Base-by-base conservation (phyloP, 2,888 invertebrate species). In the Pachliopta kotzebuea region DNA sequence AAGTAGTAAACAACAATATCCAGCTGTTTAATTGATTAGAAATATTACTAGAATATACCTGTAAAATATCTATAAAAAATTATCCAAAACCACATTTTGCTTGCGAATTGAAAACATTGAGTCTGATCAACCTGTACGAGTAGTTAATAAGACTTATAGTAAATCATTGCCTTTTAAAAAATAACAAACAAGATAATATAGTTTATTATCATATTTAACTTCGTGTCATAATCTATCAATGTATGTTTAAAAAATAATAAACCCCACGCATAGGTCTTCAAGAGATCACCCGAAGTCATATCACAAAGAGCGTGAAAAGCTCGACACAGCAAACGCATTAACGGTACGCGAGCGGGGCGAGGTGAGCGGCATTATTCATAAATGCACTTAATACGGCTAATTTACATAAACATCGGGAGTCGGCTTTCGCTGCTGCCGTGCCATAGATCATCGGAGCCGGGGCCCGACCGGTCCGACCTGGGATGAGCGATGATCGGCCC, bases 401-500 rank as follows among this genome's bases (percentile, higher is more conserved):
- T 75, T 74, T 75, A 69, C 75, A 75, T 75, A 74, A 74, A 74
- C 74, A 72, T 65, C 71, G 67, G 60, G 59, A 58, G 66, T 65
- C 62, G 68, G 69, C 70, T 71, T 69, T 68, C 72, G 68, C 70
- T 68, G 64, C 60, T 58, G 66, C 60, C 42, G 56, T 59, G 49
- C 65, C 60, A 74, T 75, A 70, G 72, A 72, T 76, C 76, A 74
- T 73, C 68, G 66, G 54, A 60, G 63, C 69, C 57, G 50, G 59
- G 26, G 65, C 52, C 66, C 52, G 65, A 66, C 64, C 62, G 70
- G 65, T 64, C 60, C 60, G 62, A 65, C 61, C 67, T 62, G 62
- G 69, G 76, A 78, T 81, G 83, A 85, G 71, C 77, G 85, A 85
- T 83, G 80, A 74, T 74, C 70, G 68, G 69, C 69, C 71, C 71